These are phyloP conservation scores for Bhutanitis thaidina DNA, from an alignment of 2,888 invertebrate genomes.

Conservation along the genomic window DNA sequence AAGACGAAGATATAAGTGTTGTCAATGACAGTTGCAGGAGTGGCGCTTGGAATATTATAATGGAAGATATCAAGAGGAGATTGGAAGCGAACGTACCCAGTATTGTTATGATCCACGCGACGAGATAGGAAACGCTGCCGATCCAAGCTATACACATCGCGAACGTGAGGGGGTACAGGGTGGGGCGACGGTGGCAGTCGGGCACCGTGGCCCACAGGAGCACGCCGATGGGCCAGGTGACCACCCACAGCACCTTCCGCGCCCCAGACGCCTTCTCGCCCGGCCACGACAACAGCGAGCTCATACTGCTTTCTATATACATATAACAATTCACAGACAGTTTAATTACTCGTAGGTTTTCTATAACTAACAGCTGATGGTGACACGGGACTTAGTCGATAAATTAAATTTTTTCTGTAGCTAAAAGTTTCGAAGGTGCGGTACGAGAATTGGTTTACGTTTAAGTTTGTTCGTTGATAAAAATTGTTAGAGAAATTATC, in stretches of 20 bases:
- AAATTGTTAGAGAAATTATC: too few relatives aligned
- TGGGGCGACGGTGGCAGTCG: conserved; percentile 83
- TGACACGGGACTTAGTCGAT: too few relatives aligned
- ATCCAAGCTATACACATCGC: conserved; percentile 91
- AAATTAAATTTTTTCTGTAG: too few relatives aligned
- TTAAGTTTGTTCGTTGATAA: too few relatives aligned
- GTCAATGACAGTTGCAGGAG: too few relatives aligned
- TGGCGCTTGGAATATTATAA: too few relatives aligned
- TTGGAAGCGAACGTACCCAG: conserved; percentile 76
- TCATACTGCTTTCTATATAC: conserved; percentile 13
- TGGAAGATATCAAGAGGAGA: too few relatives aligned
- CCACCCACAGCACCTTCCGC: conserved; percentile 77
- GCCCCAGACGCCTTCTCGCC: conserved; percentile 53
- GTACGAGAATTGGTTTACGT: too few relatives aligned
- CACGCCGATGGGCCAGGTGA: conserved; percentile 88
- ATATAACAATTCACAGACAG: background rate
- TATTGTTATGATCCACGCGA: conserved; percentile 91
- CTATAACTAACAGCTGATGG: too few relatives aligned
- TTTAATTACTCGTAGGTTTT: too few relatives aligned
- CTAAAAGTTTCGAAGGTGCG: too few relatives aligned
- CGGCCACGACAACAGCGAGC: conserved; percentile 80
- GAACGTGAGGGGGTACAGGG: conserved; percentile 85
- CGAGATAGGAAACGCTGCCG: conserved; percentile 88
- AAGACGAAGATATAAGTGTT: too few relatives aligned
- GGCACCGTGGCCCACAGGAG: conserved; percentile 87